Evolutionary conservation across 2,888 invertebrate genomes (phyloP), one percentile per base, ranked within the genome.

Genomic region (Eurytoma adleriae): DNA sequence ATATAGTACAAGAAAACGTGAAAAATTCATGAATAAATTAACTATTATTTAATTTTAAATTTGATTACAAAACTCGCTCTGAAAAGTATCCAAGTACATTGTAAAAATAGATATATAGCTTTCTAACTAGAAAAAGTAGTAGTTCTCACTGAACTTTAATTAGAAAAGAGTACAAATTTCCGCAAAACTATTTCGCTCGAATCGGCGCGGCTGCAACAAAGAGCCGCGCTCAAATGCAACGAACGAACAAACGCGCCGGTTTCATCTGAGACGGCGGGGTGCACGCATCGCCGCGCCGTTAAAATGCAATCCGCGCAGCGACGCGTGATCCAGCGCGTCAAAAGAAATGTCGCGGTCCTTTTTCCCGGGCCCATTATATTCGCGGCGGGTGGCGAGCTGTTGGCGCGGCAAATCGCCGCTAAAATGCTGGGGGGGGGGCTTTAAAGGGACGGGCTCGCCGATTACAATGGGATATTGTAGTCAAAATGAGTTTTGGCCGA

Each of bases 381-480:
- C 27, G 24, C 61, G n/a, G 54, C 54, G n/a, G 14, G 54, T 10
- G 54, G 16, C 62, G 27, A 12, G 24, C 62, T 16, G 30, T 62
- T 27, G 62, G 27, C n/a, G 62, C 30, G 30, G n/a, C 27, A 61
- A 62, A 61, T 27, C 27, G 61, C 61, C 16, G 24, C 24, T 61
- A 24, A 27, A 61, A 62, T 30, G 62, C n/a, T 30, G 27, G 16
- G 16, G 18, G 24, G 24, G 5, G n/a, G 62, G 27, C 27, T 62
- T 2, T 16, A 62, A 27, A 62, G 16, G 62, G 62, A 27, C 27
- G 30, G 14, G 14, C 16, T n/a, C 16, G n/a, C 62, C 62, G 62
- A 62, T 30, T 30, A 64, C 40, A 64, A 48, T 18, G 64, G 40
- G 48, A 14, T 16, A 40, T 64, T 40, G 30, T 62, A 27, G 64